Evolutionary conservation across 1,140 invertebrate species (phyloP).

Genomic region (Bombus superbus): DNA sequence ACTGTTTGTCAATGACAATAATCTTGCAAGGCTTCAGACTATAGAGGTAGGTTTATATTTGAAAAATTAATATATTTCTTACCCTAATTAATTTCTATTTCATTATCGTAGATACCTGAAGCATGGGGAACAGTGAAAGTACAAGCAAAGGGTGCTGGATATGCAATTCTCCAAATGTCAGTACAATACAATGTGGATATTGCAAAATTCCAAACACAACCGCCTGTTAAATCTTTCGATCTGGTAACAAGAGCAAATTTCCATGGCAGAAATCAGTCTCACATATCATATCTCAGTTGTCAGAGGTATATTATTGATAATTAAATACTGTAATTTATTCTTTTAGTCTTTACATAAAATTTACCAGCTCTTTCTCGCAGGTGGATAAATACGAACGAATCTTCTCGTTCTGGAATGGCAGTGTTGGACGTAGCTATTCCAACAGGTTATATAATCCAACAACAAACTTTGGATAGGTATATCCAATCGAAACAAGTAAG

Average conservation of each 20-base stretch:
- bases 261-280: slow-evolving; percentile 96
- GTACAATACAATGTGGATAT: slow-evolving; percentile 98
- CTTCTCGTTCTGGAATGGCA: slow-evolving; percentile 93
- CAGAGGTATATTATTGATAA: slow-evolving; percentile 85
- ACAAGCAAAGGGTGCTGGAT: slow-evolving; percentile 94
- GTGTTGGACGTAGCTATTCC: slow-evolving; percentile 96
- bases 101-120: slow-evolving; percentile 88
- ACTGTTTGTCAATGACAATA: slow-evolving; percentile 89
- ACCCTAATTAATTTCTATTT: slow-evolving; percentile 20
- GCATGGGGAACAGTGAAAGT: slow-evolving; percentile 97
- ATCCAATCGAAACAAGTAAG: slow-evolving; percentile 88
- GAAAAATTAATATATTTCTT: not conserved
- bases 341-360: slow-evolving; percentile 3
- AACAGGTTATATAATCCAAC: slow-evolving; percentile 96
- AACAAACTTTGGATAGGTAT: slow-evolving; percentile 93
- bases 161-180: slow-evolving; percentile 95
- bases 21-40: slow-evolving; percentile 89
- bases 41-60: slow-evolving; percentile 85
- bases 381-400: slow-evolving; percentile 91
- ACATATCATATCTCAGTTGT: slow-evolving; percentile 92
- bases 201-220: slow-evolving; percentile 91
- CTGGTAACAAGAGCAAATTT: slow-evolving; percentile 88
- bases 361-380: slow-evolving; percentile 79
- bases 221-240: slow-evolving; percentile 91
- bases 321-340: not conserved